Evolutionary conservation across 2,113 vertebrate species (phyloP).

Genomic region (Xenopus borealis): DNA sequence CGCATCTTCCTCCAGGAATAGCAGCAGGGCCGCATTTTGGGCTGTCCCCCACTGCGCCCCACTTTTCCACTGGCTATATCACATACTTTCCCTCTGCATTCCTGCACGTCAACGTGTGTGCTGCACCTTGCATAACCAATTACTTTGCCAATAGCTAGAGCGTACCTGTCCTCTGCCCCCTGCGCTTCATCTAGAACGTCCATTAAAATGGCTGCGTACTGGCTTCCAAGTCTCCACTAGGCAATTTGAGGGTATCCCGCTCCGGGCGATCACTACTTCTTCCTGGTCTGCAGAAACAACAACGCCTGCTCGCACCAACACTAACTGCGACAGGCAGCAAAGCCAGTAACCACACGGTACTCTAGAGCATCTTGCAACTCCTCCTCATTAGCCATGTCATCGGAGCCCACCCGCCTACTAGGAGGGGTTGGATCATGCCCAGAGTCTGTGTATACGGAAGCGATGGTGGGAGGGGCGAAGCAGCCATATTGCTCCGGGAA

Average conservation of each 20-base stretch:
- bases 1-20: too few species aligned
- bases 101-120: too few species aligned
- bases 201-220: neutral
- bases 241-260: neutral
- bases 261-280: neutral
- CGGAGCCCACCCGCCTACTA: neutral
- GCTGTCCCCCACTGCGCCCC: too few species aligned
- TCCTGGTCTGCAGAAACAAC: slow-evolving; percentile 6
- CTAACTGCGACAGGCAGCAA: neutral
- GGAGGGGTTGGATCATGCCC: too few species aligned
- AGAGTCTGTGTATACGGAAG: rapidly evolving
- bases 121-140: too few species aligned
- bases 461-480: neutral
- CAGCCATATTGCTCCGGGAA: neutral
- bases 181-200: slow-evolving; percentile 29
- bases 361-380: slow-evolving; percentile 33
- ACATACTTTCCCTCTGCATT: too few species aligned
- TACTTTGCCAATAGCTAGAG: neutral
- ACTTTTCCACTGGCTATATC: too few species aligned
- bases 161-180: slow-evolving; percentile 41
- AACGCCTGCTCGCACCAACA: too few species aligned
- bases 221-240: slow-evolving; percentile 5
- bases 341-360: slow-evolving; percentile 33
- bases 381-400: slow-evolving; percentile 36
- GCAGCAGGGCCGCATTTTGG: too few species aligned